phyloP scores from a whole-genome alignment of 1,140 invertebrate species.

The Parasteatoda tepidariorum region DNA sequence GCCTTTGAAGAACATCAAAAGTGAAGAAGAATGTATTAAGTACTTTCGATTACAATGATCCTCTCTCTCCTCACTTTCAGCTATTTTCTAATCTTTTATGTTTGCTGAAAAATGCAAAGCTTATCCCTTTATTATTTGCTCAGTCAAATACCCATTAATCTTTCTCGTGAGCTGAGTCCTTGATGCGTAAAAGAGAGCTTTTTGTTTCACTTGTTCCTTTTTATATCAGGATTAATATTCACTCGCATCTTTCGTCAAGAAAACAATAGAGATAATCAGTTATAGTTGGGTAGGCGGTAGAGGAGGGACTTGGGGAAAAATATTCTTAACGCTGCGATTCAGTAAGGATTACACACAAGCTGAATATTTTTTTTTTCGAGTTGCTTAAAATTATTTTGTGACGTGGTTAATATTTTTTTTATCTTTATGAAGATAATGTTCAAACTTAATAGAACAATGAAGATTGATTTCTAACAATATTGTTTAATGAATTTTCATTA shows the following conservation, averaged over 20 bases:
- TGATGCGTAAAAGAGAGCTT: constrained; percentile 15
- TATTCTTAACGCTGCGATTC: neutral
- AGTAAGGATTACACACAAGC: constrained; percentile 41
- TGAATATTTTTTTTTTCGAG: neutral
- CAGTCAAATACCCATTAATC: constrained; percentile 54
- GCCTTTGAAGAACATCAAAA: neutral
- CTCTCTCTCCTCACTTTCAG: neutral
- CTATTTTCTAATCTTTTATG: constrained; percentile 43
- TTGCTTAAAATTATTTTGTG: neutral
- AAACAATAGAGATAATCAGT: constrained; percentile 47
- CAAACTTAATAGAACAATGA: neutral
- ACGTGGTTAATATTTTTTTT: neutral
- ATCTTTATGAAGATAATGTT: neutral
- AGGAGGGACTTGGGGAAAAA: constrained; percentile 15
- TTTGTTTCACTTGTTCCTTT: constrained; percentile 32
- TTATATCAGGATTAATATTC: constrained; percentile 52
- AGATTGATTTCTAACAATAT: too few relatives aligned
- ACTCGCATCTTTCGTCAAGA: neutral
- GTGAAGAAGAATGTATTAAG: constrained; percentile 28
- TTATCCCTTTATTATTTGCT: constrained; percentile 39
- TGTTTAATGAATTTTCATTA: too few relatives aligned
- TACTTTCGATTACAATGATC: constrained; percentile 47
- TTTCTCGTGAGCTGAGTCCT: constrained; percentile 5
- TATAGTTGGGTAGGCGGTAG: neutral
- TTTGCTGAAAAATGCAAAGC: constrained; percentile 31